A percentile compares a stretch with the other conserved stretches of the same genome.
phyloP scores from a whole-genome alignment of 2,888 invertebrate genomes.

The Sussaba pulchella region DNA sequence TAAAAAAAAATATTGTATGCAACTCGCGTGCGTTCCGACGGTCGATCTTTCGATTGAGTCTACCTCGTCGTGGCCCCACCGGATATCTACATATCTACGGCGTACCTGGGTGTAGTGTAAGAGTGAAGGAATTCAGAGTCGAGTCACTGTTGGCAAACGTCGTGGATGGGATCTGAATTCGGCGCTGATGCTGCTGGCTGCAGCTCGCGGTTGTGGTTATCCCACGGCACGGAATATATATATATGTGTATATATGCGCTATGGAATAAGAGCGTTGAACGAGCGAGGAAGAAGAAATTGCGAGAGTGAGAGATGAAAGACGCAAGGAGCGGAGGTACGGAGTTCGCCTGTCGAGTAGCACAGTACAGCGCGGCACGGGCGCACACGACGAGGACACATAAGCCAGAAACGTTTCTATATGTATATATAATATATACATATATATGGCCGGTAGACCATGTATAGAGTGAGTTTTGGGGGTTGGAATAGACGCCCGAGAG shows the following conservation, averaged over 20 bases:
- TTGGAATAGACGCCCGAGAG: conserved; percentile 72
- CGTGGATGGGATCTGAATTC: conserved; percentile 68
- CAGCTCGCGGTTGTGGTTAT: conserved; percentile 39
- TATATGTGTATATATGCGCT: too few relatives aligned
- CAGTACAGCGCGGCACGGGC: conserved; percentile 32
- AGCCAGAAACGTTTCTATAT: conserved; percentile 18
- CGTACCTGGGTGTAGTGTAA: conserved; percentile 48
- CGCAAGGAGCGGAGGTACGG: conserved; percentile 1
- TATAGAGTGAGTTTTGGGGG: conserved; percentile 69
- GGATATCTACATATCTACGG: conserved; percentile 54
- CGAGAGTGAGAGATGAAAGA: conserved; percentile 2
- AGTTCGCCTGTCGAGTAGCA: conserved; percentile 51
- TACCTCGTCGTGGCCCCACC: conserved; percentile 15
- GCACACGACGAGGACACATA: conserved; percentile 40
- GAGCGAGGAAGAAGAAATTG: conserved; percentile 55
- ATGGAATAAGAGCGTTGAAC: conserved; percentile 61
- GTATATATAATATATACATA: not conserved
- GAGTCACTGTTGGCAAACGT: conserved; percentile 78
- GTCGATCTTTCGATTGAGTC: conserved; percentile 39
- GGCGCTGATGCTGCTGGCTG: conserved; percentile 60
- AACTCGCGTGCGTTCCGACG: conserved; percentile 61
- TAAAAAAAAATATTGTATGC: conserved; percentile 59
- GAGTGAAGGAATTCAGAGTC: conserved; percentile 61
- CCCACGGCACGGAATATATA: conserved; percentile 14
- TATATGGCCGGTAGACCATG: not conserved